Conservation (phyloP, 2,888 invertebrate genomes). For the Galerucella pusilla region DNA sequence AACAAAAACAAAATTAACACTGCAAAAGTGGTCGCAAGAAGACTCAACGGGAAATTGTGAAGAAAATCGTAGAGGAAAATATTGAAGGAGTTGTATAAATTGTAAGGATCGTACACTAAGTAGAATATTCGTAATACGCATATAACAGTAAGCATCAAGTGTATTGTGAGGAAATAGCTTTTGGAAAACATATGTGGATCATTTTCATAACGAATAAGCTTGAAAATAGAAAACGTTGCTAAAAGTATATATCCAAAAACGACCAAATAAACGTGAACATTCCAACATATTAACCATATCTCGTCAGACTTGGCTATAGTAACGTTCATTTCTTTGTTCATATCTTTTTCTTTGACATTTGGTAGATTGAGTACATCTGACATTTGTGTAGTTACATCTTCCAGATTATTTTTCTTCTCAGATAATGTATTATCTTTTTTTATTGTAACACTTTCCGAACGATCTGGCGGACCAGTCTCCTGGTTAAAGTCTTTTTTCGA, state of each 20-base stretch:
- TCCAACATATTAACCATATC: conserved; percentile 90
- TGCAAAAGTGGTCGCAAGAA: conserved; percentile 90
- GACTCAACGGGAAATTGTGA: conserved; percentile 86
- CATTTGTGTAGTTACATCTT: conserved; percentile 61
- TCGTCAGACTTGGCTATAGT: conserved; percentile 62
- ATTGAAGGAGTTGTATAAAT: conserved; percentile 84
- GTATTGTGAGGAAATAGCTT: conserved; percentile 88
- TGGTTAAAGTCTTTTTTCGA: conserved; percentile 50
- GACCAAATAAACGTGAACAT: conserved; percentile 88
- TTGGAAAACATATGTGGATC: conserved; percentile 88
- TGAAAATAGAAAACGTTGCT: conserved; percentile 86
- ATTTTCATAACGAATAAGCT: conserved; percentile 86
- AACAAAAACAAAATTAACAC: conserved; percentile 87
- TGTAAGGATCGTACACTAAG: conserved; percentile 92
- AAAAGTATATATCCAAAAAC: conserved; percentile 87
- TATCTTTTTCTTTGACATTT: conserved; percentile 67
- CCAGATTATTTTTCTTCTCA: conserved; percentile 49
- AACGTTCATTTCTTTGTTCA: conserved; percentile 53
- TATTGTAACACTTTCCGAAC: conserved; percentile 60
- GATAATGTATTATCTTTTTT: conserved; percentile 55
- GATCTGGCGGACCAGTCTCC: conserved; percentile 52
- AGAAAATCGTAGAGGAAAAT: conserved; percentile 83
- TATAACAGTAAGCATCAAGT: conserved; percentile 83
- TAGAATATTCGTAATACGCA: conserved; percentile 87
- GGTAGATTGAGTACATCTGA: conserved; percentile 70